These are phyloP conservation scores for Cinclus cinclus DNA, from an alignment of 2,113 vertebrate genomes.

Conservation along the genomic window DNA sequence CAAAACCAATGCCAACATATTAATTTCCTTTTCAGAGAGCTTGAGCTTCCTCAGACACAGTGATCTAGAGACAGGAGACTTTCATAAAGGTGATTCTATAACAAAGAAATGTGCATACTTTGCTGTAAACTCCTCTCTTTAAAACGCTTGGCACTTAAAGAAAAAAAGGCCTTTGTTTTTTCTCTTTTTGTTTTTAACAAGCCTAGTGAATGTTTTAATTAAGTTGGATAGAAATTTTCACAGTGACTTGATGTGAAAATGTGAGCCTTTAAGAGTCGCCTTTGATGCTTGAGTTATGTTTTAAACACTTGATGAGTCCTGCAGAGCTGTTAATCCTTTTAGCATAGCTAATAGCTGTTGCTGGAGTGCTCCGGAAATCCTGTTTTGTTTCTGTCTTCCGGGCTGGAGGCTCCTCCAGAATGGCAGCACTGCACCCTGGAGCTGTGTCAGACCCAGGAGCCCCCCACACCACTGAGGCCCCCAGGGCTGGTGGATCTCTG, in stretches of 20 bases:
- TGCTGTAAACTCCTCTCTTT: not conserved
- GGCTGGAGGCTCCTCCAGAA: not conserved
- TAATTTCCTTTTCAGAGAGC: not conserved
- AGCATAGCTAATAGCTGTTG: conserved; percentile 49
- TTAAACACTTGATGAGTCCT: conserved; percentile 48
- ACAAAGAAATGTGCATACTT: not conserved
- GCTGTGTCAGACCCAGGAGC: not conserved
- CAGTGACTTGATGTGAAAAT: conserved; percentile 54
- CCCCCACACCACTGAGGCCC: not conserved
- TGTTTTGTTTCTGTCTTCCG: not conserved
- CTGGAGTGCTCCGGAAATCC: conserved; percentile 2
- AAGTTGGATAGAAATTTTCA: conserved; percentile 47
- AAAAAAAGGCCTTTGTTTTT: not conserved
- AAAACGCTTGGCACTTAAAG: not conserved
- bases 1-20: not conserved
- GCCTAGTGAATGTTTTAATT: conserved; percentile 35
- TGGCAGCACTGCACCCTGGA: not conserved
- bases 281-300: conserved; percentile 54
- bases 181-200: not conserved
- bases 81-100: conserved; percentile 5
- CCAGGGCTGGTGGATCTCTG: not conserved
- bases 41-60: not conserved
- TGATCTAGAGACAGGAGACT: not conserved
- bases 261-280: not conserved
- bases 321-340: conserved; percentile 56